Percentiles rank a stretch among this genome's conserved stretches.
Evolutionary conservation across 2,797 vertebrate species (phyloP).

Genomic region (Kryptolebias ocellatus): DNA sequence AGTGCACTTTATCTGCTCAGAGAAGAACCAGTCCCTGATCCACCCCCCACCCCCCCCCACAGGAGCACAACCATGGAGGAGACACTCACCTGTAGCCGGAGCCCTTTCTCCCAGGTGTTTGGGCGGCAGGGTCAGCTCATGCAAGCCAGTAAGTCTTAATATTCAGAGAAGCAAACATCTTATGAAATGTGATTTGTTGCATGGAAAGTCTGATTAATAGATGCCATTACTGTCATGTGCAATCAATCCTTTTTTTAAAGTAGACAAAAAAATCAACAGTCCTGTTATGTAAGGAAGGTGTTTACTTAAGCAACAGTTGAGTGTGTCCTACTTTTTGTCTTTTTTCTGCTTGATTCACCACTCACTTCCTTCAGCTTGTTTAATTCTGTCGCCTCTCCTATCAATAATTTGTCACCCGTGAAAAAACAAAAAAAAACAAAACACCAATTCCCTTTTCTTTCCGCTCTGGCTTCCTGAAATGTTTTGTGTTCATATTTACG

Average conservation of each 20-base stretch:
- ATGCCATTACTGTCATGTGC: background rate
- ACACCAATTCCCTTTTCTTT: conserved; percentile 8
- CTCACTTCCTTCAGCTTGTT: conserved; percentile 11
- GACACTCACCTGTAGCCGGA: conserved; percentile 77
- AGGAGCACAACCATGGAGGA: conserved; percentile 73
- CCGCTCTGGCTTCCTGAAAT: background rate
- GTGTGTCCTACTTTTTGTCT: conserved; percentile 27
- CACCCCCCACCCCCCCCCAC: background rate
- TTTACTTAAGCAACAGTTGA: conserved; percentile 27
- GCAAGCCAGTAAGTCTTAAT: conserved; percentile 83
- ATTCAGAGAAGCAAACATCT: conserved; percentile 1
- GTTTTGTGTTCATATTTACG: background rate
- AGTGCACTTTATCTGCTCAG: conserved; percentile 36
- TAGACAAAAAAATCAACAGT: conserved; percentile 1
- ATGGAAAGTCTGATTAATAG: conserved; percentile 3
- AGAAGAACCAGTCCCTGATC: conserved; percentile 32
- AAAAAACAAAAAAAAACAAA: conserved; percentile 5
- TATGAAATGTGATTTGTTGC: background rate
- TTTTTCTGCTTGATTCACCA: background rate
- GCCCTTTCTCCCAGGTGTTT: conserved; percentile 85
- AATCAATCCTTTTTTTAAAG: conserved; percentile 12
- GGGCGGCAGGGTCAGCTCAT: conserved; percentile 86
- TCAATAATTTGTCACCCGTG: background rate
- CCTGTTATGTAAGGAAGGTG: conserved; percentile 1
- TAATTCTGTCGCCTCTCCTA: background rate